Conservation (phyloP, 2,888 invertebrate species). For the Ophion costatus region DNA sequence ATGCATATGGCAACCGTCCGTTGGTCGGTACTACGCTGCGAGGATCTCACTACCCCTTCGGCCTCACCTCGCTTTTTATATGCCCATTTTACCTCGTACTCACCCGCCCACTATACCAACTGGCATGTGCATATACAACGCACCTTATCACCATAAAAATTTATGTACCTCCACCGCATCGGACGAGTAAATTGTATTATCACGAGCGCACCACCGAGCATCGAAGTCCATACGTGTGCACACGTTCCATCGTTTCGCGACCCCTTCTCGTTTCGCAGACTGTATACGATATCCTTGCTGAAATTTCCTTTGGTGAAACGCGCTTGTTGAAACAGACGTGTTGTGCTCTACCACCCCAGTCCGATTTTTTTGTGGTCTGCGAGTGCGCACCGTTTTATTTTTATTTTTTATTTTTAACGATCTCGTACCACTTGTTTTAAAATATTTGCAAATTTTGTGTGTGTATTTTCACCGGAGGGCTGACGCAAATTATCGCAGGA, state of each 20-base stretch:
- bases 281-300: constrained; percentile 47
- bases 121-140: constrained; percentile 71
- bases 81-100: constrained; percentile 50
- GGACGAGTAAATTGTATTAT: constrained; percentile 82
- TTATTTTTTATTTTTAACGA: constrained; percentile 31
- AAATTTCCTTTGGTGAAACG: constrained; percentile 66
- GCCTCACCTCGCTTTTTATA: constrained; percentile 25
- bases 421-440: constrained; percentile 16
- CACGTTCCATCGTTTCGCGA: constrained; percentile 52
- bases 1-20: constrained; percentile 73
- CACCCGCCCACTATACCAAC: constrained; percentile 71
- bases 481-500: constrained; percentile 20
- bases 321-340: constrained; percentile 56
- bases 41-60: constrained; percentile 42
- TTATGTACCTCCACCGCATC: constrained; percentile 79
- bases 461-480: constrained; percentile 19
- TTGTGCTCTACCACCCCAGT: constrained; percentile 44
- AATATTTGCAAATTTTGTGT: constrained; percentile 23
- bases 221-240: constrained; percentile 44
- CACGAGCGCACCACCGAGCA: constrained; percentile 65
- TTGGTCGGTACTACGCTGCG: constrained; percentile 61
- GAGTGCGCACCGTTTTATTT: not conserved
- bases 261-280: constrained; percentile 24
- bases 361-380: constrained; percentile 11
- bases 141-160: constrained; percentile 83